Evolutionary conservation across 1,140 invertebrate genomes (phyloP), one percentile per base, ranked within the genome.

Genomic region (Trachymyrmex cornetzi): DNA sequence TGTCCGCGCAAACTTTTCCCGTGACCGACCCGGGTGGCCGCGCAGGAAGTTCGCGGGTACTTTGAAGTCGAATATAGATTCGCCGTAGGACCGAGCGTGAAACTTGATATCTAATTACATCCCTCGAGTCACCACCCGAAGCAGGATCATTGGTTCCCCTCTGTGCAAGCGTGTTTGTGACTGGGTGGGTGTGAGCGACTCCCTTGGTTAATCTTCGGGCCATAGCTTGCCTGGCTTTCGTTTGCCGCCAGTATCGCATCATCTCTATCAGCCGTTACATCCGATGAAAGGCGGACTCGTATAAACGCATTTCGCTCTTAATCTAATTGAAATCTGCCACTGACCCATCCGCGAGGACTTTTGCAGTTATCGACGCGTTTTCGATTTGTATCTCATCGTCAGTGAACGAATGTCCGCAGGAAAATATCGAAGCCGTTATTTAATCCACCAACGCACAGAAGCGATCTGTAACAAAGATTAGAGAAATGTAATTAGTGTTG

Each of bases 101-200:
- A 87, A 87, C 86, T 87, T 55, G 82, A 85, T 85, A 87, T 87
- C 71, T 74, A 87, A 87, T 87, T 87, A 87, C 50, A 24, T 84
- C 77, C 57, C 77, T 5, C 24, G 67, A 72, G 44, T 22, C 44
- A 22, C 22, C 53, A 59, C 27, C 63, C 64, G 63, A 72, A 82
- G 66, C 79, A 66, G 66, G n/a, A 22, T 77, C 48, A 16, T 27
- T 59, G 27, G 14, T n/a, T 59, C 22, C 55, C 38, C 38, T n/a
- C 38, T 44, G 38, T 69, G n/a, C 14, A 22, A n/a, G n/a, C 34
- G 66, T 69, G 6, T 27, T 24, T 1, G 19, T 3, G 34, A n/a
- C 19, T 4, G 30, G 63, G 9, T 30, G 30, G 3, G 16, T 14
- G 34, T 3, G 66, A 7, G 55, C 12, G 53, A n/a, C 38, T 48